Percentiles rank a stretch among this genome's conserved stretches.
Evolutionary conservation across 1,140 invertebrate genomes (phyloP).

Genomic region (Aphaenogaster ashmeadi): DNA sequence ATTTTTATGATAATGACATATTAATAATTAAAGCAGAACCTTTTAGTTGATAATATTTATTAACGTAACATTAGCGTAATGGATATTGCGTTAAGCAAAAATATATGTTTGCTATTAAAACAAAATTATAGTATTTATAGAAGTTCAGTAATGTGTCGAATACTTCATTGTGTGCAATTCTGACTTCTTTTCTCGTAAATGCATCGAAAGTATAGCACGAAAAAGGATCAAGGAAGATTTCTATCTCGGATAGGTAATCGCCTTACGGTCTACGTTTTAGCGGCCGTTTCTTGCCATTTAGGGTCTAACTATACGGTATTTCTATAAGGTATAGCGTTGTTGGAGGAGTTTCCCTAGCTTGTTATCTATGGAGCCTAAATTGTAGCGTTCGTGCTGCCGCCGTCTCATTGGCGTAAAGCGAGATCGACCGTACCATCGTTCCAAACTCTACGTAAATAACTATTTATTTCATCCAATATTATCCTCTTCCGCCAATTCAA

Average conservation of each 20-base stretch:
- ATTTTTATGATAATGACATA: not conserved
- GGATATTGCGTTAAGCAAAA: constrained; percentile 14
- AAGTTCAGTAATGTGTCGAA: not conserved
- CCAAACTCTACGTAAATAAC: constrained; percentile 33
- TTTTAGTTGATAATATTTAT: not conserved
- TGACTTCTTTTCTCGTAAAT: not conserved
- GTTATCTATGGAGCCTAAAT: constrained; percentile 70
- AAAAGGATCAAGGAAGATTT: constrained; percentile 57
- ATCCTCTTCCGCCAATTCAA: constrained; percentile 7
- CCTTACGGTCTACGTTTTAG: constrained; percentile 39
- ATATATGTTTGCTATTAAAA: not conserved
- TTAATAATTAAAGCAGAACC: constrained; percentile 26
- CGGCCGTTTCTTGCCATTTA: constrained; percentile 65
- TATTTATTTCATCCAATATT: constrained; percentile 40
- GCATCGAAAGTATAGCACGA: constrained; percentile 49
- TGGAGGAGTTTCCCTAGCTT: constrained; percentile 59
- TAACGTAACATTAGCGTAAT: constrained; percentile 3
- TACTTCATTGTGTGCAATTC: constrained; percentile 3
- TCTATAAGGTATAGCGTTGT: constrained; percentile 65
- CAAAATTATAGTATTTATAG: constrained; percentile 12
- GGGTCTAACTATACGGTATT: constrained; percentile 65
- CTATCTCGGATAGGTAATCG: constrained; percentile 44
- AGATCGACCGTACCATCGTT: constrained; percentile 66
- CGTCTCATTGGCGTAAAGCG: constrained; percentile 60
- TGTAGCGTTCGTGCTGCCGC: constrained; percentile 74